Base-by-base conservation (phyloP, 2,113 vertebrate species). In the Lophura nycthemera region DNA sequence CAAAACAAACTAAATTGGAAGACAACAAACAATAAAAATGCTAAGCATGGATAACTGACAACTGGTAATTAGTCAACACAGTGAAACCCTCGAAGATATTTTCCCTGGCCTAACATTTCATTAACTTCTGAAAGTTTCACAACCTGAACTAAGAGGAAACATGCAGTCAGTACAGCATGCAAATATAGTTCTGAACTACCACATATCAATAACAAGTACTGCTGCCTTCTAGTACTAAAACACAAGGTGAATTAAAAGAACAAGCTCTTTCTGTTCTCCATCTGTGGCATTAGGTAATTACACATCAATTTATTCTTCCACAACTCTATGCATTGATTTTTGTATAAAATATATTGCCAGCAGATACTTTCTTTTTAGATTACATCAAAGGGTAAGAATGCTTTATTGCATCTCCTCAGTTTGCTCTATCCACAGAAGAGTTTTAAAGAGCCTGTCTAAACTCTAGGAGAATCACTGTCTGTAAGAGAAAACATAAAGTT, bases 231-330 rank as follows among this genome's bases (percentile, higher is more conserved):
- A 3, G 2, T 38, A 64, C 1, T 12, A 75, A 92, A 89, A 22
- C 6, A 80, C 8, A 84, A 84, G 19, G 8, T 47, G 27, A 93
- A 90, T 69, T 72, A 84, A 76, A 88, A 75, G 22, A 72, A 89
- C 24, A 47, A 72, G 22, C 17, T 40, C 36, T 81, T 59, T 16
- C 10, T 30, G 21, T 70, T 77, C 73, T 77, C 36, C 34, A 50
- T 81, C 74, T 61, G 25, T 11, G 89, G 32, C 40, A 75, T 81
- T 81, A 89, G 25, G 70, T 72, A 95, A 84, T 82, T 66, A 92
- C 47, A 52, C 54, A 92, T 19, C 78, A 76, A 73, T 85, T 94
- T 91, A 79, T 59, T 83, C 47, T 84, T 93, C 66, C 64, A 86
- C 20, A 89, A 50, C 34, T 73, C 22, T 54, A 19, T n/a, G 18